Evolutionary conservation across 2,113 vertebrate species (phyloP), one percentile per base, ranked within the genome.

Genomic region (Tupaia tana): DNA sequence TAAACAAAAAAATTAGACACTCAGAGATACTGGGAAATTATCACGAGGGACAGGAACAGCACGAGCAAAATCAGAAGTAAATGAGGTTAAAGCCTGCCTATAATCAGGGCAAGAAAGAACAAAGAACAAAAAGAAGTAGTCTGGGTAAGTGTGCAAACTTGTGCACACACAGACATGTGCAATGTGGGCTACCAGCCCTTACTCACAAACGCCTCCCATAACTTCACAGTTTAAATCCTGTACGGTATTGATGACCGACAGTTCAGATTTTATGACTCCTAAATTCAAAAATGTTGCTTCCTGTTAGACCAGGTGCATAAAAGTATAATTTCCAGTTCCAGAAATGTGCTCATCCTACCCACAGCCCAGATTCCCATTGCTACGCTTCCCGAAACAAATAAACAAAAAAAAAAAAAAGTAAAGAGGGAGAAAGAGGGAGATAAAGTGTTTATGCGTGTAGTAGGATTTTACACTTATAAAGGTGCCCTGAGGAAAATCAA

Each of bases 211-310:
- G 82, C 69, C 31, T 70, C 78, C 29, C 9, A 3, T 25, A 82
- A 78, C 67, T 90, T 59, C 77, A 74, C 52, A 54, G 82, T n/a
- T 73, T 86, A 43, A 54, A 7, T 15, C 15, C 58, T 59, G 34
- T 58, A 52, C 20, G 14, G 9, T 66, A 54, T 8, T n/a, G 43
- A 82, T 63, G 31, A 86, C 78, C 70, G 80, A 75, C 43, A 71
- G 31, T n/a, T 16, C 81, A 70, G 67, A 95, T 31, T 43, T 61
- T 43, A 86, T 34, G 54, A 63, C 14, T 54, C 87, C 69, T 54
- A 64, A 85, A 82, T 89, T 89, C 58, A 89, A 78, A 95, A 91
- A 9, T 22, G 64, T 83, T 66, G 34, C 75, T 89, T 80, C 56
- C 67, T 71, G 67, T 85, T 71, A 66, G 20, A 52, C 25, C 78